Conservation (phyloP, 1,140 invertebrate species). For the Rhyzopertha dominica region DNA sequence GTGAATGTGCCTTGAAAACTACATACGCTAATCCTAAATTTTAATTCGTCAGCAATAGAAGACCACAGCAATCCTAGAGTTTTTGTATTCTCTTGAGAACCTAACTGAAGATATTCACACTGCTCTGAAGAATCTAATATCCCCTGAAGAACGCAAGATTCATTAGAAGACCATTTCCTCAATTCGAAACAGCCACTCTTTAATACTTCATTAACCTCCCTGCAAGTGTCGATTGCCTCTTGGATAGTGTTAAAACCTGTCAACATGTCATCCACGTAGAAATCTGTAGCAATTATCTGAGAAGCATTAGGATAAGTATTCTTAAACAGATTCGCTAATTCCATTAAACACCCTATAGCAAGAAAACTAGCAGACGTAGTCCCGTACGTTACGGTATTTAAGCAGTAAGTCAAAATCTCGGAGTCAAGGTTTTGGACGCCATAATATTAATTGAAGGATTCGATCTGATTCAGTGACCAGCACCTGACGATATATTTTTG, state of each 20-base stretch:
- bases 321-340: constrained; percentile 24
- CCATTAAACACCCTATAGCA: constrained; percentile 22
- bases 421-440: constrained; percentile 26
- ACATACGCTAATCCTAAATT: no score
- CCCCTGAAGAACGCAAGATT: no score
- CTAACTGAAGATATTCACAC: no score
- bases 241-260: constrained; percentile 20
- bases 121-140: no score
- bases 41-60: no score
- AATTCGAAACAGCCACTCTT: constrained; percentile 42
- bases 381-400: constrained; percentile 35
- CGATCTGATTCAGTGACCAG: constrained; percentile 12
- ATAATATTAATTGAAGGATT: constrained; percentile 44
- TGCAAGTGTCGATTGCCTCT: constrained; percentile 4
- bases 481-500: constrained; percentile 24
- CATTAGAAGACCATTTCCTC: no score
- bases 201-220: neutral
- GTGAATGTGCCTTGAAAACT: no score
- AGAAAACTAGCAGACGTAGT: constrained; percentile 27
- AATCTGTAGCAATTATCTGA: constrained; percentile 15
- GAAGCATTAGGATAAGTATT: constrained; percentile 22
- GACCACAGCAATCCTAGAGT: no score
- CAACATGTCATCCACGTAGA: constrained; percentile 8
- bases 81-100: no score
- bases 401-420: constrained; percentile 28